A percentile compares a stretch with the other conserved stretches of the same genome.
Conservation (phyloP, 2,888 invertebrate genomes). For the Hedya salicella region DNA sequence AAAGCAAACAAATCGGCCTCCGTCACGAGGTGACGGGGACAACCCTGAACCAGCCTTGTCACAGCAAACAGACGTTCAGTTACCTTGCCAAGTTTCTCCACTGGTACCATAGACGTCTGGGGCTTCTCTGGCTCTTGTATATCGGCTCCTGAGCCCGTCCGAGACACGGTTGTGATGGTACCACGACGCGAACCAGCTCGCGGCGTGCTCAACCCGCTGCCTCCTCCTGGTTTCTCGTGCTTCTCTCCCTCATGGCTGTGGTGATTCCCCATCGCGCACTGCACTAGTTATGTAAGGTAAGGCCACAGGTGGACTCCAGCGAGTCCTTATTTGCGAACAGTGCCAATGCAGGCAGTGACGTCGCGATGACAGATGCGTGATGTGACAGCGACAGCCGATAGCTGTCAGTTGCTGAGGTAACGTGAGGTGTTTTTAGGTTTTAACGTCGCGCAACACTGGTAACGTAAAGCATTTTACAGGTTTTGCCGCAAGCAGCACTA, state of each 20-base stretch:
- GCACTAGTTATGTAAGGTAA: constrained; percentile 23
- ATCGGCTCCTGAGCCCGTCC: constrained; percentile 88
- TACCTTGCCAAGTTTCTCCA: constrained; percentile 91
- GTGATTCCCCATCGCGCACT: constrained; percentile 68
- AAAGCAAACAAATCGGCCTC: constrained; percentile 34
- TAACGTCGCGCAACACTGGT: too few relatives aligned
- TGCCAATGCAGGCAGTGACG: constrained; percentile 33
- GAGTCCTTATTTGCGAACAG: constrained; percentile 33
- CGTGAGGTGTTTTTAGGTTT: constrained; percentile 19
- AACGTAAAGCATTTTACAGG: too few relatives aligned
- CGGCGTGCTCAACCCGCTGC: constrained; percentile 72
- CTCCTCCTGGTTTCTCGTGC: constrained; percentile 59
- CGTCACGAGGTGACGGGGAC: constrained; percentile 38
- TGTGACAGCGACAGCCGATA: constrained; percentile 23
- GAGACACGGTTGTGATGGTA: constrained; percentile 69
- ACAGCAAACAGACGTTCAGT: constrained; percentile 49
- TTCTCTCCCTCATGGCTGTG: constrained; percentile 69
- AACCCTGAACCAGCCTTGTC: constrained; percentile 54
- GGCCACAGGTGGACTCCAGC: constrained; percentile 24
- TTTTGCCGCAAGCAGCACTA: too few relatives aligned
- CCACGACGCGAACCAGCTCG: constrained; percentile 77
- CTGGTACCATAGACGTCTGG: constrained; percentile 87
- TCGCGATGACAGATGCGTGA: constrained; percentile 32
- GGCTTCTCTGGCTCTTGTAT: constrained; percentile 87
- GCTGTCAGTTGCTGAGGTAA: constrained; percentile 27